Percentiles rank a stretch among this genome's conserved stretches.
These are phyloP conservation scores for Blastobasis lacticolella DNA, from an alignment of 2,888 invertebrate species.

Conservation along the genomic window DNA sequence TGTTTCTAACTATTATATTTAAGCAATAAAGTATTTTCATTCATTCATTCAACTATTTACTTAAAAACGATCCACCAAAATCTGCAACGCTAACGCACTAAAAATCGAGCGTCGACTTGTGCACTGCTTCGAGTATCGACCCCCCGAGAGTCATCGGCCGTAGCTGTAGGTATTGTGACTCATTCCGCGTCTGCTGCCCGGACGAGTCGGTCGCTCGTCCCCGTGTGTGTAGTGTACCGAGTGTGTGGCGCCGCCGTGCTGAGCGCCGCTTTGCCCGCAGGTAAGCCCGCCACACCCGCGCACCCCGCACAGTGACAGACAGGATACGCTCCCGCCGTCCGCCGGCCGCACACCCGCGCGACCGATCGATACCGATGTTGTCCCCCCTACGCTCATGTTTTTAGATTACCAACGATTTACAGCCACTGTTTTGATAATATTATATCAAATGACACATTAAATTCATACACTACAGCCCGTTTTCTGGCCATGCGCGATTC, in stretches of 20 bases:
- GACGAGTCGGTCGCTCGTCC: conserved; percentile 63
- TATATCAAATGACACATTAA: no score
- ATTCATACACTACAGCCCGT: no score
- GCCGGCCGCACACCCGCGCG: conserved; percentile 46
- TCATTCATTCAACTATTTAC: no score
- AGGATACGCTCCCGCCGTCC: conserved; percentile 20
- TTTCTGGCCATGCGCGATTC: no score
- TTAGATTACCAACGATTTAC: conserved; percentile 16
- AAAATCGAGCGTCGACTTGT: no score
- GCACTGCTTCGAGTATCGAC: conserved; percentile 1
- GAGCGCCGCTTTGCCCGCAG: conserved; percentile 43
- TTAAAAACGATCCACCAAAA: no score
- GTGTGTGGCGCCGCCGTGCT: conserved; percentile 53
- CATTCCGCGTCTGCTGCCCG: conserved; percentile 57
- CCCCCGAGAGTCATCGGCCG: conserved; percentile 55
- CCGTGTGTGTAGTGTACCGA: conserved; percentile 60
- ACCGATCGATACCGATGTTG: conserved; percentile 70
- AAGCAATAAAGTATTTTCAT: no score
- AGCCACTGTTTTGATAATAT: conserved; percentile 26
- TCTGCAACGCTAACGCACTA: no score
- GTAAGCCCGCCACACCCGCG: conserved; percentile 29
- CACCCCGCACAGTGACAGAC: no score
- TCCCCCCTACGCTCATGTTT: conserved; percentile 40
- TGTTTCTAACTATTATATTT: no score
- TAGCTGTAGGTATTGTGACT: conserved; percentile 33